Base-by-base conservation (phyloP, 2,113 vertebrate genomes). In the Tetrao urogallus region DNA sequence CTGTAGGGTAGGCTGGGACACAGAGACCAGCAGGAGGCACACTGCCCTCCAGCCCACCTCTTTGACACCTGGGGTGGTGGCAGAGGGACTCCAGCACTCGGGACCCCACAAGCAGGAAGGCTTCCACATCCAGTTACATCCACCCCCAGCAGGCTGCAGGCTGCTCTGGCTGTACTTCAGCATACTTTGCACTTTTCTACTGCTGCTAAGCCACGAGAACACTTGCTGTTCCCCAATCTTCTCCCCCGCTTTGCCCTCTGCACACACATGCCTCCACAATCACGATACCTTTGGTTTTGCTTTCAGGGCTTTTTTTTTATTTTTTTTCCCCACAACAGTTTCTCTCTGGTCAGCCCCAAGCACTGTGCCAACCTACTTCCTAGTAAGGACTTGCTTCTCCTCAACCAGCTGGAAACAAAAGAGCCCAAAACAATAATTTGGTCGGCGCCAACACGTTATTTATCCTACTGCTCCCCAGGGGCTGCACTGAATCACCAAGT, bases 401-500 rank as follows among this genome's bases (percentile, higher is more conserved):
- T 13, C 42, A 2, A 20, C 12, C 24, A 87, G 67, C 14, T 11
- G 18, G 25, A 50, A 90, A 67, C 69, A 83, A 91, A 43, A 30
- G 22, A 74, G 16, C 45, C 34, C 69, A 42, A 88, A 93, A 81
- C 93, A 84, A 90, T 81, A 24, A 42, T 45, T 75, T 60, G 70
- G 69, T 90, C 3, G 45, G 70, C 11, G 9, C 52, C 83, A 48
- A 38, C 5, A 1, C 34, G 45, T 89, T 95, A 69, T 96, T 96
- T 95, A 94, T 94, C 87, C 89, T 94, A 48, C 89, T 22, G 73
- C 91, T 95, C 91, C 93, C 52, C 38, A 0, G 91, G 91, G 77
- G 42, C 65, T 2, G 20, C 79, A 10, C 43, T 92, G 91, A 96
- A 82, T 94, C 87, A 81, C 78, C 5, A 8, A 63, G 56, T 65